Evolutionary conservation across 2,113 vertebrate species (phyloP).

Genomic region (Electrona antarctica): DNA sequence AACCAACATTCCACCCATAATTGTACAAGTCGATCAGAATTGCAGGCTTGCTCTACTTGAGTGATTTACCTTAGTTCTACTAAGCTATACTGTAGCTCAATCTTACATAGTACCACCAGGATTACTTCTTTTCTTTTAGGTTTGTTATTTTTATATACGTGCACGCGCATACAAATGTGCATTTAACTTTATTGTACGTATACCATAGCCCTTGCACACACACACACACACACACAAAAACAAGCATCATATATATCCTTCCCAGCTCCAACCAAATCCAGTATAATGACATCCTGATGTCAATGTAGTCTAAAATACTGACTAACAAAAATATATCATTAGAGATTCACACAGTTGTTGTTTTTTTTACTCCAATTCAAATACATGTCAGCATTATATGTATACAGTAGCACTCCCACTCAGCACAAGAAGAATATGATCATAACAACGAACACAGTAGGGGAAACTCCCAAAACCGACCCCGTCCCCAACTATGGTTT

Average conservation of each 20-base stretch:
- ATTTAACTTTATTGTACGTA: slow-evolving; percentile 35
- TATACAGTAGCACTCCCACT: slow-evolving; percentile 87
- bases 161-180: slow-evolving; percentile 27
- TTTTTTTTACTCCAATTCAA: slow-evolving; percentile 9
- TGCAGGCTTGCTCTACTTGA: not conserved
- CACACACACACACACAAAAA: slow-evolving; percentile 53
- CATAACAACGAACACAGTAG: slow-evolving; percentile 71
- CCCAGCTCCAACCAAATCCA: slow-evolving; percentile 26
- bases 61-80: not conserved
- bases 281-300: slow-evolving; percentile 7
- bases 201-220: not conserved
- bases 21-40: slow-evolving; percentile 9
- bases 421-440: slow-evolving; percentile 86
- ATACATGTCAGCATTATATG: slow-evolving; percentile 82
- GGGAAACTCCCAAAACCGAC: slow-evolving; percentile 52
- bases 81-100: slow-evolving; percentile 33
- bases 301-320: slow-evolving; percentile 5
- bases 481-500: slow-evolving; percentile 20
- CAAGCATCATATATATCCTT: slow-evolving; percentile 86
- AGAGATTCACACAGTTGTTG: not conserved
- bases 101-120: slow-evolving; percentile 63
- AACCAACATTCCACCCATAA: not conserved
- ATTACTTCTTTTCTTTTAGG: slow-evolving; percentile 77
- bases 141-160: slow-evolving; percentile 62
- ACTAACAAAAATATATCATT: slow-evolving; percentile 3